phyloP scores from a whole-genome alignment of 1,140 invertebrate species.

The Halyomorpha halys region DNA sequence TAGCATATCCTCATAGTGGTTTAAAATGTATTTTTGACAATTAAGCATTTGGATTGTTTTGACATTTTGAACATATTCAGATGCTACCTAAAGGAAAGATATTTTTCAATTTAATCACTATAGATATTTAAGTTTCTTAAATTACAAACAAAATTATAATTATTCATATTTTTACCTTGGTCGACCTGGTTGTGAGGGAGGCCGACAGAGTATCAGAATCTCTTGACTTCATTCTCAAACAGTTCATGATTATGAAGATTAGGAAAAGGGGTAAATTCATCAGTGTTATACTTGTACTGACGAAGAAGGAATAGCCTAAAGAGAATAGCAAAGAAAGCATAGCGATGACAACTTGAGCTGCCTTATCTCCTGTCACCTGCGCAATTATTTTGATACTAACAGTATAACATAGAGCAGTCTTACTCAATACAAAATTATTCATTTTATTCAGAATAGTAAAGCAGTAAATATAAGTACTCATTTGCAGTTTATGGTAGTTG shows the following conservation, averaged over 20 bases:
- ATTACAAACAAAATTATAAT: too few relatives aligned
- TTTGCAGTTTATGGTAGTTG: too few relatives aligned
- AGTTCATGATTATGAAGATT: background rate
- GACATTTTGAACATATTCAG: conserved; percentile 66
- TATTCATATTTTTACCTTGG: background rate
- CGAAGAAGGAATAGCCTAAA: background rate
- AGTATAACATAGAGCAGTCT: too few relatives aligned
- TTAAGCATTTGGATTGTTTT: conserved; percentile 67
- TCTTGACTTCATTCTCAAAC: background rate
- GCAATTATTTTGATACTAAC: too few relatives aligned
- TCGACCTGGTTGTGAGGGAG: background rate
- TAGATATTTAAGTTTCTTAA: too few relatives aligned
- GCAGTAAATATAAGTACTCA: too few relatives aligned
- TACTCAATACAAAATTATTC: too few relatives aligned
- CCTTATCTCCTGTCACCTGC: background rate
- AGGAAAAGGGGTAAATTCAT: background rate
- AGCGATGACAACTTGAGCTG: background rate
- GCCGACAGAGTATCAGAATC: background rate
- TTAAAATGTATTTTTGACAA: background rate
- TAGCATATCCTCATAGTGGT: background rate
- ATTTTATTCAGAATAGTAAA: too few relatives aligned
- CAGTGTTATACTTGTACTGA: background rate
- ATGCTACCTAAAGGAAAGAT: conserved; percentile 46
- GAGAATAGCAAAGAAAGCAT: background rate
- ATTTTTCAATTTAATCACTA: too few relatives aligned